These are phyloP conservation scores for Channallabes apus DNA, from an alignment of 2,797 vertebrate species.

Conservation along the genomic window DNA sequence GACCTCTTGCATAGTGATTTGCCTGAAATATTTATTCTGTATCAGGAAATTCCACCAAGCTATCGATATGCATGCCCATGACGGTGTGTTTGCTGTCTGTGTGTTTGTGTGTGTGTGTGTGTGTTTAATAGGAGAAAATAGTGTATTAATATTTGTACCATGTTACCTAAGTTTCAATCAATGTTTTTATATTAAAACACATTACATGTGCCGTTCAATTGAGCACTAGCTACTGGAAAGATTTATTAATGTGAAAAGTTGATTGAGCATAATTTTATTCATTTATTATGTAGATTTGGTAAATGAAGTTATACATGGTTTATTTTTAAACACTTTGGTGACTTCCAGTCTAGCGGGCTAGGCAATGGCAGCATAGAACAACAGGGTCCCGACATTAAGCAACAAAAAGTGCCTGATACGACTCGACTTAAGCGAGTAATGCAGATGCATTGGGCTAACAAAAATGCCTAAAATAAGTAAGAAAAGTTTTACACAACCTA, in stretches of 20 bases:
- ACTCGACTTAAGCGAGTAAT: too few relatives aligned
- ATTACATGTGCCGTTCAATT: conserved; percentile 59
- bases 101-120: conserved; percentile 9
- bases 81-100: conserved; percentile 51
- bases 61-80: conserved; percentile 54
- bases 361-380: too few relatives aligned
- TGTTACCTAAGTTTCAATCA: conserved; percentile 61
- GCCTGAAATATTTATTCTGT: neutral
- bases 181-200: conserved; percentile 61
- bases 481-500: too few relatives aligned
- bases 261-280: conserved; percentile 20
- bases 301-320: conserved; percentile 58
- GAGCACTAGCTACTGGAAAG: conserved; percentile 44
- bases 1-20: neutral
- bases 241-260: conserved; percentile 31
- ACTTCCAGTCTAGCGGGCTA: too few relatives aligned
- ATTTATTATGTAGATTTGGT: conserved; percentile 46
- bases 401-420: too few relatives aligned
- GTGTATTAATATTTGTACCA: conserved; percentile 62
- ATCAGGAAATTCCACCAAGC: conserved; percentile 24
- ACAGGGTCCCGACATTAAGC: too few relatives aligned
- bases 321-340: conserved; percentile 13
- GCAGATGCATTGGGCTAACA: too few relatives aligned
- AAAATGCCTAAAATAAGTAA: too few relatives aligned
- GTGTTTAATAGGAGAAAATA: conserved; percentile 64